phyloP scores from a whole-genome alignment of 2,888 invertebrate genomes.

The Papilio elwesi region DNA sequence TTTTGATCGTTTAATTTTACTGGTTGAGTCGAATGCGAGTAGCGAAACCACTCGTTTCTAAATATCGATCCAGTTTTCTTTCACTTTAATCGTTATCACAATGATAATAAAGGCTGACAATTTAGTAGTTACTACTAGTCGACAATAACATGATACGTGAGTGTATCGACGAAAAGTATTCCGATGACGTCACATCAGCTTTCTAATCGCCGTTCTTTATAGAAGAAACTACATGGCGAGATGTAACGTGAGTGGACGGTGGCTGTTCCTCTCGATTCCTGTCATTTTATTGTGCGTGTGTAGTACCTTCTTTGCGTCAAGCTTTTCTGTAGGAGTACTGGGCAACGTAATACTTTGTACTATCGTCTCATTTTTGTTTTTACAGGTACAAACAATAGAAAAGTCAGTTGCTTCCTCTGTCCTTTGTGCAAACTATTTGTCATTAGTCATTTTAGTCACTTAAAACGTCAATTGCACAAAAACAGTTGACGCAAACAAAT shows the following conservation, averaged over 20 bases:
- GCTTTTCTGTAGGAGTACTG: too few relatives aligned
- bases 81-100: too few relatives aligned
- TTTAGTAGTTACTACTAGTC: too few relatives aligned
- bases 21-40: too few relatives aligned
- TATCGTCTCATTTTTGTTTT: neutral
- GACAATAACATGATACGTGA: too few relatives aligned
- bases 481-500: slow-evolving; percentile 81
- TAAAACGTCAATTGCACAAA: slow-evolving; percentile 81
- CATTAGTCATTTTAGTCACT: slow-evolving; percentile 77
- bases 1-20: too few relatives aligned
- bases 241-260: neutral
- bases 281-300: neutral
- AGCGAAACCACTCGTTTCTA: too few relatives aligned
- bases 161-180: neutral
- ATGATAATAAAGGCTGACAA: too few relatives aligned
- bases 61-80: too few relatives aligned
- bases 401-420: slow-evolving; percentile 8
- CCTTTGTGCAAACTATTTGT: slow-evolving; percentile 50
- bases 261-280: neutral
- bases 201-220: neutral
- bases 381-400: neutral
- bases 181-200: neutral
- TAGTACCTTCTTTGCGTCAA: neutral
- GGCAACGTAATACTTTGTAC: neutral
- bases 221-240: too few relatives aligned